phyloP scores from a whole-genome alignment of 92 coral and sea anemone species.

The Siderastrea radians region DNA sequence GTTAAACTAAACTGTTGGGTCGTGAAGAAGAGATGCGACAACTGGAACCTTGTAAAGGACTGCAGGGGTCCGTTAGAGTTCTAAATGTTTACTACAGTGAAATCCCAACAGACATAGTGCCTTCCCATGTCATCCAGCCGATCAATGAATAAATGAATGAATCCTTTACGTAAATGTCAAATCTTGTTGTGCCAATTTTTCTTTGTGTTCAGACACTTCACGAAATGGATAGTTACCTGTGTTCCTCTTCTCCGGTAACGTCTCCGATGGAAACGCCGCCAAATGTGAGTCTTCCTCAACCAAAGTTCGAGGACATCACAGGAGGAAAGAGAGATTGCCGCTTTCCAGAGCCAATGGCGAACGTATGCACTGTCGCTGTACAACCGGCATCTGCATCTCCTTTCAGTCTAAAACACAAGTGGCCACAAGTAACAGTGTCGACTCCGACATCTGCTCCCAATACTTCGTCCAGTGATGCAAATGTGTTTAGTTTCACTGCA shows the following conservation, averaged over 20 bases:
- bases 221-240: slow-evolving; percentile 83
- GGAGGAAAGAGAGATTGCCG: slow-evolving; percentile 39
- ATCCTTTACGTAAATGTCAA: background rate
- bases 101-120: background rate
- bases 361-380: background rate
- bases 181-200: background rate
- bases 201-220: slow-evolving; percentile 60
- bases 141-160: background rate
- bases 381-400: slow-evolving; percentile 13
- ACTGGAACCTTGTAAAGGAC: background rate
- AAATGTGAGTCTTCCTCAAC: background rate
- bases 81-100: slow-evolving; percentile 11
- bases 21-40: slow-evolving; percentile 3
- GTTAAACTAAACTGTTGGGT: background rate
- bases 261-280: slow-evolving; percentile 34
- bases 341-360: slow-evolving; percentile 23
- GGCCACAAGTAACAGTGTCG: slow-evolving; percentile 42
- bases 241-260: slow-evolving; percentile 66
- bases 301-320: slow-evolving; percentile 20
- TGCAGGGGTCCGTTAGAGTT: slow-evolving; percentile 1
- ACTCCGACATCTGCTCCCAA: slow-evolving; percentile 7
- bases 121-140: slow-evolving; percentile 5
- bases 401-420: slow-evolving; percentile 26
- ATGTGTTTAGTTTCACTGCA: background rate
- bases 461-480: background rate